phyloP scores from a whole-genome alignment of 1,140 invertebrate species.

The Philotrypesis tridentata region DNA sequence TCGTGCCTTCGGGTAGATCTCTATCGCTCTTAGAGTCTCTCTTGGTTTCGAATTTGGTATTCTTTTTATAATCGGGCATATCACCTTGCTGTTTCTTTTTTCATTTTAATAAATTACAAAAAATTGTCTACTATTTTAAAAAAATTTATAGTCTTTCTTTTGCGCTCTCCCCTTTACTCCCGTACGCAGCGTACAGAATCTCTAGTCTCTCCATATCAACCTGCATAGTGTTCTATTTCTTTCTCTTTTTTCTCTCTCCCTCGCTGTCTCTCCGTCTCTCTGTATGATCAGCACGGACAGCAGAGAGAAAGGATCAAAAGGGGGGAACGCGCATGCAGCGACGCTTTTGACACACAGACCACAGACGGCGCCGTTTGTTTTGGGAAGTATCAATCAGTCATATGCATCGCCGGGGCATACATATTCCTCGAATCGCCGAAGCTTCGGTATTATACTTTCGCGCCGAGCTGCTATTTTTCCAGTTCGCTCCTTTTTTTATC shows the following conservation, averaged over 20 bases:
- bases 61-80: no score
- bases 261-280: background rate
- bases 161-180: background rate
- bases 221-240: background rate
- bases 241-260: background rate
- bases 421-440: background rate
- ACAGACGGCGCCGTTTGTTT: slow-evolving; percentile 8
- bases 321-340: background rate
- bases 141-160: no score
- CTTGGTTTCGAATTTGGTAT: background rate
- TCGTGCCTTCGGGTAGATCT: background rate
- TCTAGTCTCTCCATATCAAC: background rate
- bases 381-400: slow-evolving; percentile 13
- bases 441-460: background rate
- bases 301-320: background rate
- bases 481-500: background rate
- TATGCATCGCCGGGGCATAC: background rate
- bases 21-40: background rate
- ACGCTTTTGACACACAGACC: background rate
- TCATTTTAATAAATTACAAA: no score
- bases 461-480: background rate
- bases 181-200: background rate
- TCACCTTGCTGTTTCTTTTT: no score
- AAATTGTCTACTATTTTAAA: no score
- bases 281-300: background rate